A percentile compares a stretch with the other conserved stretches of the same genome.
phyloP scores from a whole-genome alignment of 1,140 invertebrate species.

The Drosophila parabipectinata region DNA sequence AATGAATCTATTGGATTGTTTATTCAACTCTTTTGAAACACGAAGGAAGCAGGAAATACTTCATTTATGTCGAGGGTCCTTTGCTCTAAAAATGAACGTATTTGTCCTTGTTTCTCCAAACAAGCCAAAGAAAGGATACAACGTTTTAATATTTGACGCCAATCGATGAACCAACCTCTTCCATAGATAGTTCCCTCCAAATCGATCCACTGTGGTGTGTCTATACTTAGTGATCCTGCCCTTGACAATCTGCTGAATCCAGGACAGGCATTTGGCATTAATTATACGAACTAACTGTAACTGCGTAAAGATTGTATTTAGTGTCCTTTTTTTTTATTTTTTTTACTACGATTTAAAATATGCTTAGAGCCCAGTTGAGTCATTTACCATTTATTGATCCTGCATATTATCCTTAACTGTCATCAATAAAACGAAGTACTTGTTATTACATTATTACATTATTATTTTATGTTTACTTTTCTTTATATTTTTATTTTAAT shows the following conservation, averaged over 20 bases:
- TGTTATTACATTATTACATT: slow-evolving; percentile 30
- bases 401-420: neutral
- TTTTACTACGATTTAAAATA: slow-evolving; percentile 30
- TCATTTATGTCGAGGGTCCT: slow-evolving; percentile 16
- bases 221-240: slow-evolving; percentile 14
- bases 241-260: slow-evolving; percentile 26
- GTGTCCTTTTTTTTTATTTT: slow-evolving; percentile 39
- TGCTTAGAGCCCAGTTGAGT: slow-evolving; percentile 26
- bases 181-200: neutral
- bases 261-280: slow-evolving; percentile 14
- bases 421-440: slow-evolving; percentile 22
- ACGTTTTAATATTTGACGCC: neutral
- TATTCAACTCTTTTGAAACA: neutral
- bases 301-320: slow-evolving; percentile 24
- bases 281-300: slow-evolving; percentile 20
- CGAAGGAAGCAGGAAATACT: slow-evolving; percentile 6
- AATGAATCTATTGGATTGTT: neutral
- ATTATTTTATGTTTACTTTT: no score
- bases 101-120: neutral
- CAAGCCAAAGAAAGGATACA: neutral
- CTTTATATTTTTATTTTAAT: slow-evolving; percentile 4
- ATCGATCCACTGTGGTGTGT: slow-evolving; percentile 7
- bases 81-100: slow-evolving; percentile 16
- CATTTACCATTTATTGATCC: slow-evolving; percentile 30
- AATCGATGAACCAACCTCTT: neutral